phyloP scores from a whole-genome alignment of 2,113 vertebrate species.

The Phaethornis superciliosus region DNA sequence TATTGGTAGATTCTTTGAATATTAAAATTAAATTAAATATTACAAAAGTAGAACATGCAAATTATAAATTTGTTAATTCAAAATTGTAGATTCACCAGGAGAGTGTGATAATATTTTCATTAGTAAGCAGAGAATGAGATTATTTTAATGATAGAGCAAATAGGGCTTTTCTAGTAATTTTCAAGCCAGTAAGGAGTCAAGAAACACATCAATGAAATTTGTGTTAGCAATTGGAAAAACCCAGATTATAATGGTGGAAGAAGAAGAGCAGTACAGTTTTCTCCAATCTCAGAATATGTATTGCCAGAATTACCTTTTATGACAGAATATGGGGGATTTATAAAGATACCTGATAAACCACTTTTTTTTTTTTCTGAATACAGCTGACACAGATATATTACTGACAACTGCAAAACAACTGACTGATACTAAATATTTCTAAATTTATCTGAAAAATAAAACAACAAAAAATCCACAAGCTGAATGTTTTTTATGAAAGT shows the following conservation, averaged over 20 bases:
- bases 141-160: not conserved
- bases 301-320: not conserved
- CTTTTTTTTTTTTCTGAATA: not conserved
- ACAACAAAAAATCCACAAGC: not conserved
- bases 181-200: rapidly evolving
- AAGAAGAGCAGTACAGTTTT: not conserved
- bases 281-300: rapidly evolving
- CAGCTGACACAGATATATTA: rapidly evolving
- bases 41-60: not conserved
- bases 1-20: not conserved
- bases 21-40: not conserved
- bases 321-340: not conserved
- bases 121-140: not conserved
- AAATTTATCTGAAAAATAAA: not conserved
- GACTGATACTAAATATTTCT: not conserved
- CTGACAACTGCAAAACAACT: not conserved
- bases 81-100: not conserved
- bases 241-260: not conserved
- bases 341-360: not conserved
- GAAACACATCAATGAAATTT: not conserved
- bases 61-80: not conserved
- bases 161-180: not conserved
- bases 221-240: not conserved
- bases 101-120: not conserved
- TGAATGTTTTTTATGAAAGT: not conserved